A percentile compares a stretch with the other conserved stretches of the same genome.
Evolutionary conservation across 2,113 vertebrate genomes (phyloP).

Genomic region (Halichoeres trimaculatus): DNA sequence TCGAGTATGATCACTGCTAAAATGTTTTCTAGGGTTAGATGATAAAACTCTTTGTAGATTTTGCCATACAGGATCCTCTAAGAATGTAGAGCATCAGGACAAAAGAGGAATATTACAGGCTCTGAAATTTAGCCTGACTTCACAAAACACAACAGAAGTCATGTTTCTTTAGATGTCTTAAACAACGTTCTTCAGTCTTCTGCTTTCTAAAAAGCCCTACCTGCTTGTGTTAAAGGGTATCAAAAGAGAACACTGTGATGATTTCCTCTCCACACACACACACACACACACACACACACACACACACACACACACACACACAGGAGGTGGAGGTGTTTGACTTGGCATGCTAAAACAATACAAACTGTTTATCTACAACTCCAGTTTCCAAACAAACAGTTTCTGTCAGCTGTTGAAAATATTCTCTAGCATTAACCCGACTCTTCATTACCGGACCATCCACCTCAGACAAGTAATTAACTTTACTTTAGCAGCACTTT

Average conservation of each 20-base stretch:
- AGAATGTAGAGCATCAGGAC: neutral
- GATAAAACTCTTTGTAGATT: neutral
- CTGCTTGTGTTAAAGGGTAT: neutral
- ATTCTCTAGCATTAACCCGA: too few species aligned
- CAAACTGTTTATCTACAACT: too few species aligned
- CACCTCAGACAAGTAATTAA: too few species aligned
- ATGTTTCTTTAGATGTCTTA: neutral
- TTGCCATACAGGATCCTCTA: neutral
- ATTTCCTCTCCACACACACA: neutral
- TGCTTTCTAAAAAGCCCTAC: neutral
- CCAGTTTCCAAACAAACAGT: too few species aligned
- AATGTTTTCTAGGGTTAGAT: neutral
- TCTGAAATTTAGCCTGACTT: neutral
- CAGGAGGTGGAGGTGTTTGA: neutral
- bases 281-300: neutral
- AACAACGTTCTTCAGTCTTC: neutral
- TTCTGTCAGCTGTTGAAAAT: too few species aligned
- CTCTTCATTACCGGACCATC: too few species aligned
- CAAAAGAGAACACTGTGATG: neutral
- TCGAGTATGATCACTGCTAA: conserved; percentile 1
- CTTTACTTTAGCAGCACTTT: too few species aligned
- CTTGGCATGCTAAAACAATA: neutral
- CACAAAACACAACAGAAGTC: neutral
- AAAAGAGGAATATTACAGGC: neutral
- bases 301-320: neutral